Evolutionary conservation across 1,140 invertebrate species (phyloP).

Genomic region (Pseudomyrmex flavicornis): DNA sequence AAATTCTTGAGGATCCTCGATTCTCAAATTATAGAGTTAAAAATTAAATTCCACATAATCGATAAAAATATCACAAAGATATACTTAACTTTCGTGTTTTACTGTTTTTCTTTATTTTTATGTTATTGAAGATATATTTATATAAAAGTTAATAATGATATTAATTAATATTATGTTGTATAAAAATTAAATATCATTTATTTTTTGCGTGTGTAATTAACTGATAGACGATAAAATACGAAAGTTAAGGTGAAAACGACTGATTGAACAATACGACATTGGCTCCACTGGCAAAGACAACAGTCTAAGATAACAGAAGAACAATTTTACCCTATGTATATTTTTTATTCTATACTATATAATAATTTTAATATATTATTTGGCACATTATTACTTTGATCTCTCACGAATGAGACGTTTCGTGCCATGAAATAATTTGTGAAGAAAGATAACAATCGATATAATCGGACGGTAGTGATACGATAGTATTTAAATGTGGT

Average conservation of each 20-base stretch:
- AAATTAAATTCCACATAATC: slow-evolving; percentile 21
- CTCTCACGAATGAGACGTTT: slow-evolving; percentile 21
- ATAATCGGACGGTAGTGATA: slow-evolving; percentile 39
- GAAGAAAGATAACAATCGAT: slow-evolving; percentile 16
- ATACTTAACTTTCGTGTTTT: slow-evolving; percentile 37
- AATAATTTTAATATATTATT: slow-evolving; percentile 33
- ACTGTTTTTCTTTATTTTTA: background rate
- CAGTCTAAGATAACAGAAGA: background rate
- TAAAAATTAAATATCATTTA: too few species aligned
- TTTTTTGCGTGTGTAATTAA: too few species aligned
- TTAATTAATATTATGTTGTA: background rate
- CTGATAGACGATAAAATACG: background rate
- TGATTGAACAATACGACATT: slow-evolving; percentile 8
- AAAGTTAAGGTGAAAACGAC: slow-evolving; percentile 22
- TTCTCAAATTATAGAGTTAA: slow-evolving; percentile 69
- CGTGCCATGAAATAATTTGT: slow-evolving; percentile 56
- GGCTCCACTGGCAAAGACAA: background rate
- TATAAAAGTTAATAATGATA: background rate
- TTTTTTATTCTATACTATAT: slow-evolving; percentile 9
- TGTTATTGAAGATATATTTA: background rate
- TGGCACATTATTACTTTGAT: slow-evolving; percentile 25
- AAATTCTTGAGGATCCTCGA: slow-evolving; percentile 81
- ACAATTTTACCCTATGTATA: background rate
- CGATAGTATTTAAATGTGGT: slow-evolving; percentile 56
- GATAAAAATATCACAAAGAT: background rate